Base-by-base conservation (phyloP, 1,140 invertebrate genomes). In the Solenopsis fugax region DNA sequence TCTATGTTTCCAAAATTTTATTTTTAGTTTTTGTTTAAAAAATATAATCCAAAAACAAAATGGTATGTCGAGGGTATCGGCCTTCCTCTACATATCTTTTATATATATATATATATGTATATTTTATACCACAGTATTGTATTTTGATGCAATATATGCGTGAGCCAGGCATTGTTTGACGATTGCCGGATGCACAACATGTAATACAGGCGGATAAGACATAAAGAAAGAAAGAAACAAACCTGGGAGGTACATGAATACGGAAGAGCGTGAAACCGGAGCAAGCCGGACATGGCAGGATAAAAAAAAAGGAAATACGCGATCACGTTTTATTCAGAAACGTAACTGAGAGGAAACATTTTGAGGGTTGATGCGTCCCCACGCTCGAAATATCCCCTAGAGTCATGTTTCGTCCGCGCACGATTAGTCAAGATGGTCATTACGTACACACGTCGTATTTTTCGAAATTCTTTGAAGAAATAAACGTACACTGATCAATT, bases 301-400 rank as follows among this genome's bases (percentile, higher is more conserved):
- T 1, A 60, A 29, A 16, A n/a, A 16, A n/a, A 18, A 24, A 58
- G 24, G 13, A 58, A 12, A 80, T 4, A 1, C 45, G 9, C n/a
- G 21, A 41, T 0, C 21, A 34, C 41, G 34, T 77, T 78, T 85
- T 85, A 85, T 85, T 85, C 58, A 78, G 24, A 45, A 64, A 76
- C 45, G 21, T 77, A 73, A 85, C 58, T 16, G 16, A 85, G 29
- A 76, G 12, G 10, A 29, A 45, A 85, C 52, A 76, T 64, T 29
- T 76, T 85, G 58, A 85, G 81, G 56, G 56, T 52, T 64, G n/a
- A 37, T 9, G 45, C 10, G 41, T 50, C 16, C 6, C 10, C 9
- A 24, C 13, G 9, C 3, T 37, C 18, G 21, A 54, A 80, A 13
- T 67, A 54, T 67, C n/a, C 9, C 24, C n/a, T 4, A n/a, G 13